Conservation (phyloP, 2,113 vertebrate species). For the Dasypus novemcinctus region DNA sequence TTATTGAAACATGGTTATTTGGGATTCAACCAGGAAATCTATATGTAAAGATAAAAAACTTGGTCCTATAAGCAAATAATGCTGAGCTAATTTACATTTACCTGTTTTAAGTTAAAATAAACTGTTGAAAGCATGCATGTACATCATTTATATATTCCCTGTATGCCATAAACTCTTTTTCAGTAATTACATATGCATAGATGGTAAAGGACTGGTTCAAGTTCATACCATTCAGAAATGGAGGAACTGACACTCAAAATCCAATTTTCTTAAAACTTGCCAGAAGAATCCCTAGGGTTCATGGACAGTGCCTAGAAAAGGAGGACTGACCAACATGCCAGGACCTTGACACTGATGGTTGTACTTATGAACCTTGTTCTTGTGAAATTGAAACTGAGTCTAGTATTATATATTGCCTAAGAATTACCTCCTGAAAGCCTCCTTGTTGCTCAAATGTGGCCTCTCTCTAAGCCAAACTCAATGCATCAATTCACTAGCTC, state of each 20-base stretch:
- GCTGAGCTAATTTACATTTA: background rate
- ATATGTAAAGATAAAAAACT: background rate
- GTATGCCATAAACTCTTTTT: background rate
- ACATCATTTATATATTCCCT: background rate
- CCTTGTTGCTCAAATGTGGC: too few species aligned
- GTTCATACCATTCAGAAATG: background rate
- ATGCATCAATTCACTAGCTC: too few species aligned
- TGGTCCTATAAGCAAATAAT: background rate
- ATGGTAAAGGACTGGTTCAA: background rate
- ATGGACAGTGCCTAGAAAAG: too few species aligned
- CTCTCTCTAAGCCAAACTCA: too few species aligned
- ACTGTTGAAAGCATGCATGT: background rate
- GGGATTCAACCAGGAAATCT: background rate
- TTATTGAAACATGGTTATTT: background rate
- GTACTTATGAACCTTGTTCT: too few species aligned
- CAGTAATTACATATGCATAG: constrained; percentile 3
- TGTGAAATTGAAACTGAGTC: too few species aligned
- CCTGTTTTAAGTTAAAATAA: background rate
- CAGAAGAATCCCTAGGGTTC: too few species aligned
- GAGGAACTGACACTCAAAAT: background rate
- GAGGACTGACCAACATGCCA: too few species aligned
- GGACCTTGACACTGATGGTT: too few species aligned
- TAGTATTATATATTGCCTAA: too few species aligned
- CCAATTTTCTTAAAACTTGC: background rate
- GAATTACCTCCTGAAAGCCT: too few species aligned